Conservation (phyloP, 2,113 vertebrate species). For the Paedocypris sp. region DNA sequence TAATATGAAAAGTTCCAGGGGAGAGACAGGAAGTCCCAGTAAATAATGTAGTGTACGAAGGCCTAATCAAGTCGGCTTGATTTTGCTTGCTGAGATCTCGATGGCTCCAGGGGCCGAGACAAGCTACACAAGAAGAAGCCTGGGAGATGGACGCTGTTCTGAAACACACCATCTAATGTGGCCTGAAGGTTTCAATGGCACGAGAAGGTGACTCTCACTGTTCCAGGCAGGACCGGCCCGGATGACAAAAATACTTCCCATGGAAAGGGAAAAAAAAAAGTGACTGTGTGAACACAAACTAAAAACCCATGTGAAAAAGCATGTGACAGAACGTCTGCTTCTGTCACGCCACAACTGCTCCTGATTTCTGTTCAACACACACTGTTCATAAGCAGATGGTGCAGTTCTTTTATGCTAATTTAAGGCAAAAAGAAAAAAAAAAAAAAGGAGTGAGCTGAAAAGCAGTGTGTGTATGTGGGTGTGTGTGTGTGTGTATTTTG, state of each 20-base stretch:
- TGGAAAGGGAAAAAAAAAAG: too few relatives aligned
- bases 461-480: too few relatives aligned
- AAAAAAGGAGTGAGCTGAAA: too few relatives aligned
- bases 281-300: neutral
- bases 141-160: slow-evolving; percentile 6
- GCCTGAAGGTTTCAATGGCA: slow-evolving; percentile 28
- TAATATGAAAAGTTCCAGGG: too few relatives aligned
- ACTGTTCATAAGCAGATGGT: too few relatives aligned
- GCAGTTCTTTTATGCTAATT: too few relatives aligned
- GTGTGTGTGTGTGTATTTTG: too few relatives aligned
- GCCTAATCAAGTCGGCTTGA: slow-evolving; percentile 29
- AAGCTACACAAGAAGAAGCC: neutral
- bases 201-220: slow-evolving; percentile 39
- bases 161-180: slow-evolving; percentile 27
- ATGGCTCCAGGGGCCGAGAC: slow-evolving; percentile 16
- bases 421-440: too few relatives aligned
- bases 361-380: too few relatives aligned
- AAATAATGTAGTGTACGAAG: neutral
- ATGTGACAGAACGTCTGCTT: too few relatives aligned
- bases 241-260: slow-evolving; percentile 35
- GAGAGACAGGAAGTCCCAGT: neutral
- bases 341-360: too few relatives aligned
- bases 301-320: too few relatives aligned
- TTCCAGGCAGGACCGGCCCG: slow-evolving; percentile 29
- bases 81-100: slow-evolving; percentile 8